Percentiles rank a stretch among this genome's conserved stretches.
Conservation (phyloP, 2,888 invertebrate species). For the Drosophila lutescens region DNA sequence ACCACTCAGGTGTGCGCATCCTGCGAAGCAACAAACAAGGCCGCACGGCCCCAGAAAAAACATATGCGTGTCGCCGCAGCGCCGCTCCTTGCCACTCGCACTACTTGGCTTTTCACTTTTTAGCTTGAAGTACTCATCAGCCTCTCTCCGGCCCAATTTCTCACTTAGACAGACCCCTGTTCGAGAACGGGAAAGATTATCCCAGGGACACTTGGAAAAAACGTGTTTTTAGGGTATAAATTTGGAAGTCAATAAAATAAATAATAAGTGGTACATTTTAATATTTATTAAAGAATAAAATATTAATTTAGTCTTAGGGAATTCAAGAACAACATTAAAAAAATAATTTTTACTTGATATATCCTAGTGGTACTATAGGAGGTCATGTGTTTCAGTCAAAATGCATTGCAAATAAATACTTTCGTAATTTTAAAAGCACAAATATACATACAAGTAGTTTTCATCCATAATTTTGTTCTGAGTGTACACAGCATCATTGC, state of each 20-base stretch:
- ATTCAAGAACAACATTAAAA: no score
- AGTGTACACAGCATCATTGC: constrained; percentile 20
- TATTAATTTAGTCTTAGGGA: no score
- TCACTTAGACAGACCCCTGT: constrained; percentile 69
- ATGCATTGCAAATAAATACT: no score
- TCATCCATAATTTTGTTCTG: neutral
- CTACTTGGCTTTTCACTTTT: constrained; percentile 82
- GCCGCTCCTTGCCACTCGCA: constrained; percentile 80
- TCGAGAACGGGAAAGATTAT: constrained; percentile 55
- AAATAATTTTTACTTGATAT: no score
- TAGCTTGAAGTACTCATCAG: constrained; percentile 77
- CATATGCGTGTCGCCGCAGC: constrained; percentile 80
- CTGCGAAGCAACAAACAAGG: constrained; percentile 66
- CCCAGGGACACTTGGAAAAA: constrained; percentile 22
- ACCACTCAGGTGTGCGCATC: constrained; percentile 77
- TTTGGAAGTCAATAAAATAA: no score
- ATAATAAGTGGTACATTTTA: no score
- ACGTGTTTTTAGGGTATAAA: neutral
- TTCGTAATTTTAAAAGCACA: no score
- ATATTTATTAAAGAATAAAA: no score
- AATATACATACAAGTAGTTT: neutral
- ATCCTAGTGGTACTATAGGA: no score
- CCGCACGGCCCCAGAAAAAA: constrained; percentile 66
- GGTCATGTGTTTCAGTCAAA: no score
- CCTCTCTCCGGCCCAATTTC: constrained; percentile 76